Evolutionary conservation across 2,888 invertebrate genomes (phyloP), one percentile per base, ranked within the genome.

Genomic region (Drosophila neotestacea): DNA sequence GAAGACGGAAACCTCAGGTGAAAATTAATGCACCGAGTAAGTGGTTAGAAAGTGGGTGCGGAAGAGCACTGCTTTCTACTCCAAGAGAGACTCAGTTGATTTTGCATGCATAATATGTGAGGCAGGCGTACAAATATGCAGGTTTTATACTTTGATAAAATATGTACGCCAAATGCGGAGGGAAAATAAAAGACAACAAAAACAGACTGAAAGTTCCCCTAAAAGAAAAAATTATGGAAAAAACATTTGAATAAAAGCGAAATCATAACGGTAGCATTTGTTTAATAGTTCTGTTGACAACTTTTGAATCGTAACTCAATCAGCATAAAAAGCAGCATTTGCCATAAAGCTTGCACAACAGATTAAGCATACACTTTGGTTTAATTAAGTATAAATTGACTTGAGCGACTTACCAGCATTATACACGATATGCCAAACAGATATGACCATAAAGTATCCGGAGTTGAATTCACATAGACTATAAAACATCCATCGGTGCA

Each of bases 401-500:
- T 39, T 39, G 44, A 4, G 30, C 50, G 70, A 93, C 94, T 94
- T 92, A 95, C 95, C 93, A 95, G 90, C 74, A 94, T 84, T 73
- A 94, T 93, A 79, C 94, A 94, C 69, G 93, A 92, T 73, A 93
- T 91, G 76, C 94, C 94, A 90, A 95, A 94, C 80, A 94, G 93
- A 90, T 95, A 95, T 85, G 94, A 93, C 90, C 94, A 94, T 87
- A 94, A 93, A 77, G 94, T 92, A 79, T 94, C 93, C 62, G 93
- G 93, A 60, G 94, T 92, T 60, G 94, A 93, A 90, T 95, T 95
- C 75, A 95, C 93, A 91, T 95, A 95, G 80, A 94, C 92, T 66
- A 95, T 93, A 80, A 95, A 95, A 76, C 95, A 94, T 46, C 94
- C 93, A 74, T 94, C 94, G 90, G 94, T 94, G 56, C 93, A 91